Evolutionary conservation across 2,888 invertebrate genomes (phyloP).

Genomic region (Coleophora flavipennella): DNA sequence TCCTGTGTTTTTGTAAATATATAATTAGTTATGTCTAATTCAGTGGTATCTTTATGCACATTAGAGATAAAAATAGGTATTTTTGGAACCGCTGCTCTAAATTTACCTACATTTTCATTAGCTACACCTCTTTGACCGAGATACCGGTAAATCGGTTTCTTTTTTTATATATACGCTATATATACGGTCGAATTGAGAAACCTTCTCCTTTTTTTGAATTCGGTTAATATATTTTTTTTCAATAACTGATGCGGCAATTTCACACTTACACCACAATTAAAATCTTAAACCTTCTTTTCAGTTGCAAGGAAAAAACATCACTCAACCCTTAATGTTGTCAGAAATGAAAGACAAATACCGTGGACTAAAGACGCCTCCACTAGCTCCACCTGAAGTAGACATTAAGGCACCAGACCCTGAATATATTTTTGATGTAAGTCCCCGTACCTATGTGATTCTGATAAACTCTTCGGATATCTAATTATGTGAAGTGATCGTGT

Average conservation of each 20-base stretch:
- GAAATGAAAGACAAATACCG: conserved; percentile 58
- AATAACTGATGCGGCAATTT: too few relatives aligned
- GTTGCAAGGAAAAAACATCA: conserved; percentile 43
- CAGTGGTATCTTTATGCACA: conserved; percentile 10
- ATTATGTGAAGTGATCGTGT: too few relatives aligned
- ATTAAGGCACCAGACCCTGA: conserved; percentile 49
- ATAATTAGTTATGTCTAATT: conserved; percentile 9
- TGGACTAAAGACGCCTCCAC: conserved; percentile 31
- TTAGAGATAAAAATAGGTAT: conserved; percentile 13
- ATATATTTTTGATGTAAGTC: conserved; percentile 55
- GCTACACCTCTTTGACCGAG: neutral
- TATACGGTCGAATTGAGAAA: too few relatives aligned
- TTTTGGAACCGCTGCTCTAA: conserved; percentile 11
- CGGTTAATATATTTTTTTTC: too few relatives aligned
- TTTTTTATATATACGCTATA: too few relatives aligned
- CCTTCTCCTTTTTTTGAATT: too few relatives aligned
- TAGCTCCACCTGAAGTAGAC: conserved; percentile 41
- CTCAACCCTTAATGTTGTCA: conserved; percentile 41
- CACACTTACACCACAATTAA: too few relatives aligned
- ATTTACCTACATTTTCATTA: neutral
- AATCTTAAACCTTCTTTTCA: conserved; percentile 18
- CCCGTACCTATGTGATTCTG: too few relatives aligned
- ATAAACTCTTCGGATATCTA: too few relatives aligned
- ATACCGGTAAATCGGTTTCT: neutral
- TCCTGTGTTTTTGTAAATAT: conserved; percentile 10